Percentiles rank a stretch among this genome's conserved stretches.
Conservation (phyloP, 2,888 invertebrate species). For the Meliscaeva auricollis region DNA sequence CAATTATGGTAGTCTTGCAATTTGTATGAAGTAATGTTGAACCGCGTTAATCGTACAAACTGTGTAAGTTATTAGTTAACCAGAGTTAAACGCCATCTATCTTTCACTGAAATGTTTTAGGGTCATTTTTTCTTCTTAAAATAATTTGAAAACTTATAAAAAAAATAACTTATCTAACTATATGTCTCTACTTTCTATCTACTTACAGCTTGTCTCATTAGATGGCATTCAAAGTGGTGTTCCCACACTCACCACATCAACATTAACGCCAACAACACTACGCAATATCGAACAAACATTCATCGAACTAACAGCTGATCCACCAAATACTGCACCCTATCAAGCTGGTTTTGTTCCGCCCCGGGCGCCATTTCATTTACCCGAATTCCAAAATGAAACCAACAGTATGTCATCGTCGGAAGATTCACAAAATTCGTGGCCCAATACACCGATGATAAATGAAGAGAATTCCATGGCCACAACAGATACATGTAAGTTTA, state of each 20-base stretch:
- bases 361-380: slow-evolving; percentile 84
- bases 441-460: slow-evolving; percentile 79
- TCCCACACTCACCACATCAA: slow-evolving; percentile 96
- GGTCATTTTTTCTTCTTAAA: neutral
- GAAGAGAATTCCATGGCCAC: slow-evolving; percentile 82
- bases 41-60: too few species aligned
- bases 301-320: slow-evolving; percentile 92
- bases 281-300: slow-evolving; percentile 96
- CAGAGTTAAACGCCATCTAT: too few species aligned
- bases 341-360: slow-evolving; percentile 98
- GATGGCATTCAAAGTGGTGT: slow-evolving; percentile 95
- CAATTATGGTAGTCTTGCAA: too few species aligned
- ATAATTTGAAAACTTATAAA: neutral
- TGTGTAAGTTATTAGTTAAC: too few species aligned
- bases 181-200: slow-evolving; percentile 27
- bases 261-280: slow-evolving; percentile 96
- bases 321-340: slow-evolving; percentile 90
- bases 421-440: slow-evolving; percentile 83
- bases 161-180: neutral
- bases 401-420: slow-evolving; percentile 83
- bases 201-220: slow-evolving; percentile 91
- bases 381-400: slow-evolving; percentile 77
- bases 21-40: too few species aligned
- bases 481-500: slow-evolving; percentile 83
- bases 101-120: neutral